Conservation (phyloP, 2,888 invertebrate species). For the Lasius fuliginosus region DNA sequence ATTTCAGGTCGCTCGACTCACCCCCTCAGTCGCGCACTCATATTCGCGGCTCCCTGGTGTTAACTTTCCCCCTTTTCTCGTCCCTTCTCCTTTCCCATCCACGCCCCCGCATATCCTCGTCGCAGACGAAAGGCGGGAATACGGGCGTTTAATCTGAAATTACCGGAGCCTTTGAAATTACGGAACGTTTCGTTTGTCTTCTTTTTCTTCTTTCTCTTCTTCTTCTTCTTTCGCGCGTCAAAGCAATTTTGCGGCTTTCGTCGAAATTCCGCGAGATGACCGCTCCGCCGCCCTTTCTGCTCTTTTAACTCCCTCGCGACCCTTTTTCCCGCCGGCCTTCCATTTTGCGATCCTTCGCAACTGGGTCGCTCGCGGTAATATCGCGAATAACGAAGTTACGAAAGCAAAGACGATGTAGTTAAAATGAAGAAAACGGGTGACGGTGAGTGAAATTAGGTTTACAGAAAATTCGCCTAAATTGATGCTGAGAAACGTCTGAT, state of each 20-base stretch:
- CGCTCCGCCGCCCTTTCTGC: background rate
- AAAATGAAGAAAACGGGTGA: conserved; percentile 11
- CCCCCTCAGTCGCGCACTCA: background rate
- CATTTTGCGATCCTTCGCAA: conserved; percentile 27
- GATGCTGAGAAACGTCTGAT: conserved; percentile 14
- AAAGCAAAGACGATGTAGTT: conserved; percentile 34
- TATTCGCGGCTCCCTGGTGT: conserved; percentile 25
- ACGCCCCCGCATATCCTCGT: background rate
- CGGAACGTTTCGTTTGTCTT: background rate
- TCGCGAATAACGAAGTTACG: conserved; percentile 39
- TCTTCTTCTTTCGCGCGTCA: conserved; percentile 10
- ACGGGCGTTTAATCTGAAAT: conserved; percentile 45
- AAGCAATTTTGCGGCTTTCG: conserved; percentile 32
- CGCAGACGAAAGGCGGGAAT: conserved; percentile 17
- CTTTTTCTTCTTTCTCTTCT: conserved; percentile 15
- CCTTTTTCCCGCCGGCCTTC: background rate
- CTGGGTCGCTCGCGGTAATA: conserved; percentile 37
- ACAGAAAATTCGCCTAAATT: conserved; percentile 1
- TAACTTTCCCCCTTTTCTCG: background rate
- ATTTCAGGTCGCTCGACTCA: conserved; percentile 72
- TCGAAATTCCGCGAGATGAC: conserved; percentile 43
- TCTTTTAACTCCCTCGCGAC: background rate
- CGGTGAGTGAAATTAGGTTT: conserved; percentile 11
- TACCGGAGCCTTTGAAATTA: conserved; percentile 26
- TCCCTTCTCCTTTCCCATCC: conserved; percentile 1